Conservation (phyloP, 1,140 invertebrate species). For the Melanaphis sacchari region DNA sequence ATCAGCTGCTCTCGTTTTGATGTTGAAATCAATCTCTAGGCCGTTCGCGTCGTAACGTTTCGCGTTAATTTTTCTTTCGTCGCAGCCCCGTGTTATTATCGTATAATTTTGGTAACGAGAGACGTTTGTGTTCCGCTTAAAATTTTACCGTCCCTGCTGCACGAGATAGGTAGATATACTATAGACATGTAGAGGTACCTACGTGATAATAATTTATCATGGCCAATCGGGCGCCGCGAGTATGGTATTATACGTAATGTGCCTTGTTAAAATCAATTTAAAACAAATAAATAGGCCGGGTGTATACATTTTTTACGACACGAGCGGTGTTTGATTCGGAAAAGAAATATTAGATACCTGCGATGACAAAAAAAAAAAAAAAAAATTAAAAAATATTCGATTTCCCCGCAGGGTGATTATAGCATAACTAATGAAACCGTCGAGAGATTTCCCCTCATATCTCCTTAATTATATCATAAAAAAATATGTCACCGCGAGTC, state of each 20-base stretch:
- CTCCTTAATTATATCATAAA: no score
- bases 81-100: no score
- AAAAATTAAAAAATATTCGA: no score
- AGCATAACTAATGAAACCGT: not conserved
- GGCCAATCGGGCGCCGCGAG: no score
- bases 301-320: not conserved
- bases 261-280: not conserved
- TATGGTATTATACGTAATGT: no score
- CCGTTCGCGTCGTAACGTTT: not conserved
- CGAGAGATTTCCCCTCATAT: accelerated
- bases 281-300: not conserved
- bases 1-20: no score
- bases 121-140: not conserved
- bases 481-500: not conserved
- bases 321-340: not conserved
- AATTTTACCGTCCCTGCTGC: not conserved
- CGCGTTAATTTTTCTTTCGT: not conserved
- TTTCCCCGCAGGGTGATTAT: no score
- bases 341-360: not conserved
- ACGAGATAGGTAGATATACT: not conserved
- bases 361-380: not conserved
- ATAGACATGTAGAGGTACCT: no score
- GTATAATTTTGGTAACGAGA: no score
- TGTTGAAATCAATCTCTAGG: not conserved
- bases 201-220: no score